phyloP scores from a whole-genome alignment of 2,888 invertebrate species.

The Lysandra bellargus region DNA sequence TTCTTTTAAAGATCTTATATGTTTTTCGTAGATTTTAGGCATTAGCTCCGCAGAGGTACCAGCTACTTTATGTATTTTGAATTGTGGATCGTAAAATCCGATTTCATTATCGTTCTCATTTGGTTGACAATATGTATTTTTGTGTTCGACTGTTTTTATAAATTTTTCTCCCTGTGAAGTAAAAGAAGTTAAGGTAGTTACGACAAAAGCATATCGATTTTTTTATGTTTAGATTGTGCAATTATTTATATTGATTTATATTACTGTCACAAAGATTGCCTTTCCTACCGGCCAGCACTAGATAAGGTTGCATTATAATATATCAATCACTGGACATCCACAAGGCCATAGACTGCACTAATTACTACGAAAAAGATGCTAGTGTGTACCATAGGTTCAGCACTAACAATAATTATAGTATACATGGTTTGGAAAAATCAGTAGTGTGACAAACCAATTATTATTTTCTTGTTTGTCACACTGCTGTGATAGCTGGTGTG shows the following conservation, averaged over 20 bases:
- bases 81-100: slow-evolving; percentile 1
- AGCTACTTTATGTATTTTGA: slow-evolving; percentile 24
- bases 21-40: slow-evolving; percentile 4
- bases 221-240: background rate
- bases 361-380: background rate
- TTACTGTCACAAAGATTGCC: background rate
- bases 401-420: background rate
- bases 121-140: background rate
- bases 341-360: background rate
- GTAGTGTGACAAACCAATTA: background rate
- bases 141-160: slow-evolving; percentile 24
- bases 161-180: slow-evolving; percentile 18
- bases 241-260: background rate
- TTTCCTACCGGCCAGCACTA: slow-evolving; percentile 12
- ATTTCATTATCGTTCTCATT: slow-evolving; percentile 5
- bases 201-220: slow-evolving; percentile 26
- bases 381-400: background rate
- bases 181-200: slow-evolving; percentile 22
- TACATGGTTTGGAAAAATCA: background rate
- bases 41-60: slow-evolving; percentile 3
- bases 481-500: background rate
- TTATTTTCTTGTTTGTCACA: background rate
- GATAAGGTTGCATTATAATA: slow-evolving; percentile 4
- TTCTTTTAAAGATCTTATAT: slow-evolving; percentile 14
- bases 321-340: background rate